Evolutionary conservation across 2,888 invertebrate genomes (phyloP).

Genomic region (Esperia sulphurella): DNA sequence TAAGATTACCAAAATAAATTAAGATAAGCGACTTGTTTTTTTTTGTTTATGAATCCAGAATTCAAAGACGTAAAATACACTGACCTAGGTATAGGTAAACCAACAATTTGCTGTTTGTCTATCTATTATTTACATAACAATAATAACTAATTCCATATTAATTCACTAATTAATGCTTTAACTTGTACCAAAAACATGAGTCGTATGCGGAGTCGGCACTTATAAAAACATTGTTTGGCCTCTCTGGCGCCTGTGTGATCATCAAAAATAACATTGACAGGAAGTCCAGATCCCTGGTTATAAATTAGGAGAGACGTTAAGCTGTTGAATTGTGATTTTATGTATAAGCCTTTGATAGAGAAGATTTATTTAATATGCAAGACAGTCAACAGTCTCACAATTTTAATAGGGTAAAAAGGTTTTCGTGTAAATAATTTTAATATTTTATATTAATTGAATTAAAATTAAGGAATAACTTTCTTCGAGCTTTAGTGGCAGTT

Average conservation of each 20-base stretch:
- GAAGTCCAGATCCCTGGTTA: constrained; percentile 46
- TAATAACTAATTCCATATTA: no score
- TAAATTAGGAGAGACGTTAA: constrained; percentile 48
- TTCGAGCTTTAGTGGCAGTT: no score
- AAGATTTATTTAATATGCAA: constrained; percentile 9
- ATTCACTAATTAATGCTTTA: not conserved
- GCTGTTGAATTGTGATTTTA: constrained; percentile 44
- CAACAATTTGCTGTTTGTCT: no score
- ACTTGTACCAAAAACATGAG: constrained; percentile 18
- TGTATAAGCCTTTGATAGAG: constrained; percentile 20
- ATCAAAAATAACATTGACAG: constrained; percentile 49
- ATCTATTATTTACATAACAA: no score
- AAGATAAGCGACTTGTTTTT: no score
- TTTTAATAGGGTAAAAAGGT: not conserved
- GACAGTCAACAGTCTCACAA: not conserved
- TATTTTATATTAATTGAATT: no score
- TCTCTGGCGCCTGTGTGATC: constrained; percentile 42
- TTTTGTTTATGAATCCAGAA: no score
- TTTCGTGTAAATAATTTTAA: not conserved
- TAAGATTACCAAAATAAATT: no score
- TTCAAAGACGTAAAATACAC: no score
- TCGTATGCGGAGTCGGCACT: constrained; percentile 21
- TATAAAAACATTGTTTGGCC: constrained; percentile 42
- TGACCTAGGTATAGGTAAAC: no score
- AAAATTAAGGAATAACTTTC: no score